A percentile compares a stretch with the other conserved stretches of the same genome.
phyloP scores from a whole-genome alignment of 2,797 vertebrate species.

The Malacoctenus gilli region DNA sequence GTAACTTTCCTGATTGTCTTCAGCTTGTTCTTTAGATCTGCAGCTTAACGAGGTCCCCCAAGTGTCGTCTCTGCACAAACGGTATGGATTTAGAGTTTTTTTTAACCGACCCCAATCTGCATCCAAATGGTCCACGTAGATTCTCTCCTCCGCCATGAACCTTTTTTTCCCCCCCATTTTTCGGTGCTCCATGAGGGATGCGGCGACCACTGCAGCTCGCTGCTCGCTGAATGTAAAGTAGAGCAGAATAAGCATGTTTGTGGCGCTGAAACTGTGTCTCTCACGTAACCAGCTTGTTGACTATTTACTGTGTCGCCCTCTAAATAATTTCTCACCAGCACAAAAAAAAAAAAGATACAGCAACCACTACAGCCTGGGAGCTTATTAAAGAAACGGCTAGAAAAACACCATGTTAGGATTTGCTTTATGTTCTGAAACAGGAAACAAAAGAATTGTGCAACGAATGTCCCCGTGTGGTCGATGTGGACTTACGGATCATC shows the following conservation, averaged over 20 bases:
- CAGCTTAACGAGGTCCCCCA: not conserved
- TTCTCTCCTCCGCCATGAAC: conserved; percentile 4
- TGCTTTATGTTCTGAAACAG: not conserved
- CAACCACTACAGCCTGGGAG: conserved; percentile 1
- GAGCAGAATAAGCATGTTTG: conserved; percentile 17
- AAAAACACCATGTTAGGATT: conserved; percentile 13
- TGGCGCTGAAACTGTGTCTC: conserved; percentile 18
- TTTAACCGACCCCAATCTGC: not conserved
- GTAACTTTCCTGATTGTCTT: no score
- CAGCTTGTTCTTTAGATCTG: no score
- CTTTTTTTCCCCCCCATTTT: not conserved
- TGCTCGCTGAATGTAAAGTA: conserved; percentile 53
- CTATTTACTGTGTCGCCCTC: conserved; percentile 5
- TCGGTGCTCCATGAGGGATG: conserved; percentile 3
- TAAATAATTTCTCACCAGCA: conserved; percentile 36
- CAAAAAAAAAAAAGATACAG: conserved; percentile 16
- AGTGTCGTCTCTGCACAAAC: not conserved
- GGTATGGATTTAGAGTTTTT: not conserved
- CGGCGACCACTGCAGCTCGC: conserved; percentile 44
- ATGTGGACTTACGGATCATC: conserved; percentile 35
- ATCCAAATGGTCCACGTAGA: not conserved
- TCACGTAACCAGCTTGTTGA: conserved; percentile 34
- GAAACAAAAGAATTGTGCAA: not conserved
- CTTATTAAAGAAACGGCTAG: conserved; percentile 16
- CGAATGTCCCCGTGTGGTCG: conserved; percentile 1